Base-by-base conservation (phyloP, 2,888 invertebrate species). In the Patella pellucida region DNA sequence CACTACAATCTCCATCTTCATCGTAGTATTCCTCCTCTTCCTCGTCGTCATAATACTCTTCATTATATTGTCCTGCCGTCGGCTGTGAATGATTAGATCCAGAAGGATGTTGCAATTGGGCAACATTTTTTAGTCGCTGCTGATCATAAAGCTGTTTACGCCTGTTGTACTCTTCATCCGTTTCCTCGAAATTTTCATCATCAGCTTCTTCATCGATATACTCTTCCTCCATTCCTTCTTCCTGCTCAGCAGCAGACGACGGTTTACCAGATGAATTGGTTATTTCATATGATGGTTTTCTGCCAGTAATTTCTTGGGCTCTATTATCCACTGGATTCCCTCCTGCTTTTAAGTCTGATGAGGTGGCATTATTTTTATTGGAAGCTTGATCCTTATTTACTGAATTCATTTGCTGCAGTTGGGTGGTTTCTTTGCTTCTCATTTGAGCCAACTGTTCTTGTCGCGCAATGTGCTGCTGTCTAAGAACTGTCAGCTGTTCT, bases 21-120 rank as follows among this genome's bases (percentile, higher is more conserved):
- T 62, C 62, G 23, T 14, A 62, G 19, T 62, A 19, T 62, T 62
- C 62, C 23, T 62, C 62, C 23, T 62, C 62, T 62, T 62, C 62
- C 12, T 62, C 62, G 9, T 62, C 19, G 23, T 62, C 62, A 62
- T 62, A 62, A 62, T 62, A 62, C 11, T 62, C 62, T 12, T 23
- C 62, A 3, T 14, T 12, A 19, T 62, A 11, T 62, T 62, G 62
- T 23, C 23, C 23, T 23, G 62, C 0, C n/a, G n/a, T n/a, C 23
- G 62, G 23, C 7, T 41, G 41, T 7, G 41, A 41, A 41, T 41
- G 41, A 41, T 41, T 41, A 62, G 23, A 62, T 23, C 23, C 23
- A 23, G 19, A 23, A 23, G 62, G 62, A 23, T 62, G 19, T 15
- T 62, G 62, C 2, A 23, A 19, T 23, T 62, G 19, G 7, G 41